A percentile compares a stretch with the other conserved stretches of the same genome.
phyloP scores from a whole-genome alignment of 2,113 vertebrate species.

The Hippocampus barbouri region DNA sequence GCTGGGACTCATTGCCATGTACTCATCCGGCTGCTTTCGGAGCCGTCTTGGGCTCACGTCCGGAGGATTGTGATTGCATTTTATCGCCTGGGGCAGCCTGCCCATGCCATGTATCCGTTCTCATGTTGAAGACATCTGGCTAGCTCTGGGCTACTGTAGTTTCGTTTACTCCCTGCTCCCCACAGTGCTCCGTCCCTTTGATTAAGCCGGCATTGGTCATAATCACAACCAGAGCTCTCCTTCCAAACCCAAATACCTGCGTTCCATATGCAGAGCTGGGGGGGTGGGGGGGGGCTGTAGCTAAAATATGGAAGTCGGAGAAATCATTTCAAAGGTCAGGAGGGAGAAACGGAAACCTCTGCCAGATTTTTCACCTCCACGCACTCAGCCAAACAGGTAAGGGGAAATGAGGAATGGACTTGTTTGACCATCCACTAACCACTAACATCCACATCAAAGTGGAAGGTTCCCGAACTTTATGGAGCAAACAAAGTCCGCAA shows the following conservation, averaged over 20 bases:
- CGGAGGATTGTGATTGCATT: conserved; percentile 53
- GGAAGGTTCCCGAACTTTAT: background rate
- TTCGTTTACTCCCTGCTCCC: conserved; percentile 28
- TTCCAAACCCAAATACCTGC: conserved; percentile 7
- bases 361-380: background rate
- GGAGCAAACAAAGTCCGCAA: too few species aligned
- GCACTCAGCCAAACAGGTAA: background rate
- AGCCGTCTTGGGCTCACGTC: conserved; percentile 42
- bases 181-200: conserved; percentile 43
- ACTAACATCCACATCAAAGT: background rate
- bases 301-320: background rate
- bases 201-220: conserved; percentile 46
- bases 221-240: conserved; percentile 28
- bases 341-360: background rate
- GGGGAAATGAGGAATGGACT: background rate
- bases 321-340: background rate
- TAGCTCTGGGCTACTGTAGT: conserved; percentile 50
- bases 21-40: conserved; percentile 28
- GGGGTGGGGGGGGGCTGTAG: too few species aligned
- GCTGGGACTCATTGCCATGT: conserved; percentile 10
- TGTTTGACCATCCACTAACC: background rate
- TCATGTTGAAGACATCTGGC: conserved; percentile 51
- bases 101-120: conserved; percentile 39
- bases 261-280: background rate
- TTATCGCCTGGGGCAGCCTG: conserved; percentile 35